Evolutionary conservation across 2,113 vertebrate genomes (phyloP).

Genomic region (Aptenodytes forsteri): DNA sequence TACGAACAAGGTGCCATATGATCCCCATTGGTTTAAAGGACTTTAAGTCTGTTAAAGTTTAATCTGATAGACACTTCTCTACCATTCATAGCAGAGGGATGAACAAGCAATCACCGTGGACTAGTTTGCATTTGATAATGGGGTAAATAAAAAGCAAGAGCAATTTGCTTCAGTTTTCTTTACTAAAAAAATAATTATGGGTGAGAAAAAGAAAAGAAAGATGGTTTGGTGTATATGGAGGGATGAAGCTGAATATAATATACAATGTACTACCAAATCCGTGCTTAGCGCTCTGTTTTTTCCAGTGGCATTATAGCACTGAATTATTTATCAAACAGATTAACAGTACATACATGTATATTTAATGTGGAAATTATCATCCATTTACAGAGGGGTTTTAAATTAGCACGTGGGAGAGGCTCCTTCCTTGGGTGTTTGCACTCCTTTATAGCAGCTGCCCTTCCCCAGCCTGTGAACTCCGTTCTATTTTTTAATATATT

Average conservation of each 20-base stretch:
- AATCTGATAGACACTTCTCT: neutral
- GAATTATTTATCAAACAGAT: slow-evolving; percentile 66
- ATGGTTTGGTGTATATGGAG: neutral
- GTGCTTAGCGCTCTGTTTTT: neutral
- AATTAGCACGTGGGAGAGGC: neutral
- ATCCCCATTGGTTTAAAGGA: neutral
- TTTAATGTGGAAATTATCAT: slow-evolving; percentile 54
- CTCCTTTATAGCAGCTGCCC: neutral
- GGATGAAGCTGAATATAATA: neutral
- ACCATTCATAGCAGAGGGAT: neutral
- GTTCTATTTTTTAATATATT: neutral
- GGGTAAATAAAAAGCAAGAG: neutral
- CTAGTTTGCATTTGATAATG: neutral
- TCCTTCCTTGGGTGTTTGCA: neutral
- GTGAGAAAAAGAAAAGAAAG: neutral
- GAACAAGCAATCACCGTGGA: neutral
- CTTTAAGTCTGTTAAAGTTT: neutral
- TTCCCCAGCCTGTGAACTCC: neutral
- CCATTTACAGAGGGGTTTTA: slow-evolving; percentile 26
- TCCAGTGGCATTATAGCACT: slow-evolving; percentile 16
- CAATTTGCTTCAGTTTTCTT: neutral
- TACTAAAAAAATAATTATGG: neutral
- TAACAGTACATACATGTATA: slow-evolving; percentile 40
- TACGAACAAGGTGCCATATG: neutral
- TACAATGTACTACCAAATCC: neutral